A percentile compares a stretch with the other conserved stretches of the same genome.
Conservation (phyloP, 1,140 invertebrate species). For the Drosophila takahashii region DNA sequence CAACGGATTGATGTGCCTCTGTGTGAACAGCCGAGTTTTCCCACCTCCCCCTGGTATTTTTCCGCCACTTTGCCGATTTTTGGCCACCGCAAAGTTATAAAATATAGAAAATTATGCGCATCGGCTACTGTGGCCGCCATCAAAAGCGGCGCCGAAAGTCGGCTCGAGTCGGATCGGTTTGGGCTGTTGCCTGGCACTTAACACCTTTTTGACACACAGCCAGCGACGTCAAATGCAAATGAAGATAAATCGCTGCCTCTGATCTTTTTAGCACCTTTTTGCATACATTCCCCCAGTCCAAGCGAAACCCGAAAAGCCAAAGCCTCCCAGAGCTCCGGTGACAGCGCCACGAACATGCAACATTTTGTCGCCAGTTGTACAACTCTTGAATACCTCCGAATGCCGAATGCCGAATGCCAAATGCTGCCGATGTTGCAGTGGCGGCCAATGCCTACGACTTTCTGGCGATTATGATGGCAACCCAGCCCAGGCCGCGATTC, state of each 20-base stretch:
- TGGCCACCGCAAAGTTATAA: constrained; percentile 69
- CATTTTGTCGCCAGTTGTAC: constrained; percentile 82
- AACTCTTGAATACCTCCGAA: constrained; percentile 29
- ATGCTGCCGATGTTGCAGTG: constrained; percentile 9
- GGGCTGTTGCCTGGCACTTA: constrained; percentile 64
- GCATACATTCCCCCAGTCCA: constrained; percentile 63
- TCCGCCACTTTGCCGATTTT: constrained; percentile 29
- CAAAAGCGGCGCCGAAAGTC: constrained; percentile 69
- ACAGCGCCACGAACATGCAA: constrained; percentile 78
- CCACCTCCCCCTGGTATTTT: not conserved
- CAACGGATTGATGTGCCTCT: constrained; percentile 71
- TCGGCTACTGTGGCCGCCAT: constrained; percentile 67
- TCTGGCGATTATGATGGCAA: constrained; percentile 52
- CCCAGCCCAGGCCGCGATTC: constrained; percentile 26
- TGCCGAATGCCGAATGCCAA: constrained; percentile 23
- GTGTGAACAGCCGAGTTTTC: constrained; percentile 40
- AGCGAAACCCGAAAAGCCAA: constrained; percentile 1
- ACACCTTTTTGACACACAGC: constrained; percentile 81
- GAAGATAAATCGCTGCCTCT: constrained; percentile 83
- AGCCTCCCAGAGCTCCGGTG: constrained; percentile 44
- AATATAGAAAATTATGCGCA: constrained; percentile 82
- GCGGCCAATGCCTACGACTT: constrained; percentile 41
- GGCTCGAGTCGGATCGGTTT: constrained; percentile 22
- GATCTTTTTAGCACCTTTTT: constrained; percentile 84
- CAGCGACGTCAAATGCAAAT: constrained; percentile 83